Evolutionary conservation across 2,113 vertebrate species (phyloP).

Genomic region (Oryzias celebensis): DNA sequence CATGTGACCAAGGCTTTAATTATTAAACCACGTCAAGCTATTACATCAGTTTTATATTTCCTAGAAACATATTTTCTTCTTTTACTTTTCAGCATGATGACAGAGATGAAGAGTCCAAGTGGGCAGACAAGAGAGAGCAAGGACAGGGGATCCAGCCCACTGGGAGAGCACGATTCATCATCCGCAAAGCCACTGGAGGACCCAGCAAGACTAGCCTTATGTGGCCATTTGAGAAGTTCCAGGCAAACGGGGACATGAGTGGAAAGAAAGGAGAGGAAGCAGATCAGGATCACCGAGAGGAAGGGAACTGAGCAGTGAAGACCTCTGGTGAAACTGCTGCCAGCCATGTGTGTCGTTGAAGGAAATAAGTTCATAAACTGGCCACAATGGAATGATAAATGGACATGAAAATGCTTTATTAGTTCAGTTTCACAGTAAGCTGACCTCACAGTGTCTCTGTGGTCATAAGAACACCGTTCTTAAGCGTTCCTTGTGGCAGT

Average conservation of each 20-base stretch:
- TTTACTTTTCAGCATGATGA: conserved; percentile 84
- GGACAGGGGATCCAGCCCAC: conserved; percentile 82
- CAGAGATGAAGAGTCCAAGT: conserved; percentile 85
- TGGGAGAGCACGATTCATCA: conserved; percentile 88
- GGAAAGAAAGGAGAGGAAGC: conserved; percentile 79
- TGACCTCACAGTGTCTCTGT: conserved; percentile 10
- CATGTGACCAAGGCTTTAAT: no score
- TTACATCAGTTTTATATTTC: background rate
- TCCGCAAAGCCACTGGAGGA: conserved; percentile 82
- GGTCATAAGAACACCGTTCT: conserved; percentile 45
- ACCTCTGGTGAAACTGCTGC: conserved; percentile 21
- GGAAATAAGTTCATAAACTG: conserved; percentile 16
- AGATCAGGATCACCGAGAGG: conserved; percentile 83
- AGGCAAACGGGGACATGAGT: conserved; percentile 82
- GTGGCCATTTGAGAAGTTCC: conserved; percentile 92
- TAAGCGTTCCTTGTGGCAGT: conserved; percentile 19
- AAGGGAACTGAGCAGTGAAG: conserved; percentile 63
- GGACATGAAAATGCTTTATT: conserved; percentile 25
- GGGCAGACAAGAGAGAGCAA: conserved; percentile 79
- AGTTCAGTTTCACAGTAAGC: conserved; percentile 13
- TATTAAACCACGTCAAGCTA: background rate
- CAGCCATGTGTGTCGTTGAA: conserved; percentile 4
- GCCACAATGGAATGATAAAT: conserved; percentile 10
- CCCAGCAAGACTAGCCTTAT: conserved; percentile 74
- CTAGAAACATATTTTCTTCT: background rate